Evolutionary conservation across 1,140 invertebrate genomes (phyloP), one percentile per base, ranked within the genome.

Genomic region (Oreohelix idahoensis): DNA sequence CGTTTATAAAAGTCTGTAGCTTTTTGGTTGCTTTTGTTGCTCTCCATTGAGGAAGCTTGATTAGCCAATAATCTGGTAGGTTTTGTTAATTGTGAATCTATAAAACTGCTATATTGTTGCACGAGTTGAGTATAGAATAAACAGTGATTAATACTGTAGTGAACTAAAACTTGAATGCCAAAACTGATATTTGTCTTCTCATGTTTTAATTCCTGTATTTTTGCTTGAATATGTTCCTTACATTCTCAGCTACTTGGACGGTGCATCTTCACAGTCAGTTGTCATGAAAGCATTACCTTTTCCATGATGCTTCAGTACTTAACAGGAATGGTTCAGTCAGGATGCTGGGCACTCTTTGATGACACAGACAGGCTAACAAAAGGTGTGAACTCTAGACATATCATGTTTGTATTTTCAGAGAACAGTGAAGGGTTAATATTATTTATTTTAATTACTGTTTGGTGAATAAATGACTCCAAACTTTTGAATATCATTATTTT

Each of bases 271-370:
- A 88, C 87, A 15, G 82, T 92, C 38, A 92, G 87, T 80, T 92
- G 92, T 86, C 89, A 88, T 42, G 83, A 88, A 0, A 88, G 89
- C n/a, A 76, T 92, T 10, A 88, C 88, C 0, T 73, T 91, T 58
- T 79, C 87, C 39, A 88, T 89, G 83, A 89, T 93, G 85, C 88
- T 86, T 23, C 91, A 91, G 84, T 90, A 89, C 70, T 84, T 92
- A 83, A 90, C 86, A 74, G 92, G 92, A 10, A 87, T 92, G 84
- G 89, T 92, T 15, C 91, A 91, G 86, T 92, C 90, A 71, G 92
- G 92, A 13, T 96, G 96, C 17, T 97, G 96, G 96, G 96, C 95
- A 87, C 96, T 96, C 85, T 97, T 97, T 91, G 96, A 97, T 88
- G 96, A 97, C 90, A 96, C 97, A 90, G 97, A 97, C 91, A 94